Evolutionary conservation across 92 coral and sea anemone species (phyloP), one percentile per base, ranked within the genome.

Genomic region (Zoanthus sociatus): DNA sequence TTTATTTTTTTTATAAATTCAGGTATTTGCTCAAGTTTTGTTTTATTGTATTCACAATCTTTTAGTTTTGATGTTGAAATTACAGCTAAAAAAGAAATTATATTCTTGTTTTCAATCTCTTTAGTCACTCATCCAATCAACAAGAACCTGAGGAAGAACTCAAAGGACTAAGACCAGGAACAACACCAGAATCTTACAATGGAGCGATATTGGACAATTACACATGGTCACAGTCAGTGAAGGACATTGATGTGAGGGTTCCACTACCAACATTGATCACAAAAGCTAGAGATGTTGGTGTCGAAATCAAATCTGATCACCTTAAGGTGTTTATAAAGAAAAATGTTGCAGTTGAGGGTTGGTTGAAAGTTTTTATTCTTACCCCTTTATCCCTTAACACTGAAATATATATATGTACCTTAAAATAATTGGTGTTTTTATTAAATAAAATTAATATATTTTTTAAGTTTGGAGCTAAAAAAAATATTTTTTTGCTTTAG

Each of bases 201-300:
- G 99, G 99, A 46, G 99, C 95, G 32, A 91, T 91, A 16, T 89
- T 95, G 63, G 98, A 97, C 73, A 91, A 84, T 50, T 97, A 97
- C 76, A 89, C 92, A 45, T 97, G 99, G 99, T 95, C 99, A 64
- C 99, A 97, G 69, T 92, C 98, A 64, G 96, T 95, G 33, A 87
- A 75, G 73, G 99, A 97, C 60, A 89, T 97, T 73, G 99, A 97
- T 50, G 87, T 97, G 15, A 91, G 93, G 84, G 92, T 97, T 7
- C 99, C 99, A 58, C 95, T 97, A 56, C 95, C 97, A 9, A 64
- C 74, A 10, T 83, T 93, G 33, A 77, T 97, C 71, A 89, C 71
- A 15, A 94, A 94, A 69, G 99, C 95, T 42, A 93, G 96, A 76
- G 98, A 97, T 89, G 88, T 97, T 20, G 88, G 94, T 58, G 99